A percentile compares a stretch with the other conserved stretches of the same genome.
Conservation (phyloP, 2,888 invertebrate genomes). For the Ypsolopha sequella region DNA sequence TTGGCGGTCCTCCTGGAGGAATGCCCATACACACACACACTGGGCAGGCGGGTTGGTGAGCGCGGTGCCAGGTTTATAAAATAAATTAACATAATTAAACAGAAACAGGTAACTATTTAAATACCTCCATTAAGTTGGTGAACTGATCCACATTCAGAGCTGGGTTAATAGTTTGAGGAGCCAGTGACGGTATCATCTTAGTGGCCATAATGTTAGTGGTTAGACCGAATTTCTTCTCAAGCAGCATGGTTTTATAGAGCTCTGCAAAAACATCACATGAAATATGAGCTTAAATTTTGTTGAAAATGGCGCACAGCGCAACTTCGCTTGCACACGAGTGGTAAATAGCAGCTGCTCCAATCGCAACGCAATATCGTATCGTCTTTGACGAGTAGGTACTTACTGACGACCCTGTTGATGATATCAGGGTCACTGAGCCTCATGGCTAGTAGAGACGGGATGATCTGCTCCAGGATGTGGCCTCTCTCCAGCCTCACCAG, state of each 20-base stretch:
- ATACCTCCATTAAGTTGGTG: slow-evolving; percentile 51
- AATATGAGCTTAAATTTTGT: too few relatives aligned
- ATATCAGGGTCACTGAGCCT: slow-evolving; percentile 91
- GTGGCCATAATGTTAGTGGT: slow-evolving; percentile 94
- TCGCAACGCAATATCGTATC: too few relatives aligned
- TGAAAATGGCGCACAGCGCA: too few relatives aligned
- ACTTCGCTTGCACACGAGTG: too few relatives aligned
- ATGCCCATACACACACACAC: too few relatives aligned
- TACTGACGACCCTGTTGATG: slow-evolving; percentile 91
- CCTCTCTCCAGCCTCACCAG: slow-evolving; percentile 87
- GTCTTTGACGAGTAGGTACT: slow-evolving; percentile 59
- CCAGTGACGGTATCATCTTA: slow-evolving; percentile 91
- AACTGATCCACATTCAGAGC: slow-evolving; percentile 48
- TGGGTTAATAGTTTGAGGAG: slow-evolving; percentile 94
- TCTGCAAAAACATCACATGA: slow-evolving; percentile 69
- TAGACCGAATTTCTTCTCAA: slow-evolving; percentile 91
- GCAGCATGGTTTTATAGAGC: slow-evolving; percentile 91
- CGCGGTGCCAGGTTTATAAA: too few relatives aligned
- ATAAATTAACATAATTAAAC: too few relatives aligned
- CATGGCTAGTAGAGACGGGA: slow-evolving; percentile 89
- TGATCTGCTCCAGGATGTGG: slow-evolving; percentile 90
- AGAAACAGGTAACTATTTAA: not conserved
- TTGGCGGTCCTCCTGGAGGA: too few relatives aligned
- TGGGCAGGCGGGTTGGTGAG: too few relatives aligned
- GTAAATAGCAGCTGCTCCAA: too few relatives aligned